Conservation (phyloP, 2,797 vertebrate species). For the Xiphophorus birchmanni region DNA sequence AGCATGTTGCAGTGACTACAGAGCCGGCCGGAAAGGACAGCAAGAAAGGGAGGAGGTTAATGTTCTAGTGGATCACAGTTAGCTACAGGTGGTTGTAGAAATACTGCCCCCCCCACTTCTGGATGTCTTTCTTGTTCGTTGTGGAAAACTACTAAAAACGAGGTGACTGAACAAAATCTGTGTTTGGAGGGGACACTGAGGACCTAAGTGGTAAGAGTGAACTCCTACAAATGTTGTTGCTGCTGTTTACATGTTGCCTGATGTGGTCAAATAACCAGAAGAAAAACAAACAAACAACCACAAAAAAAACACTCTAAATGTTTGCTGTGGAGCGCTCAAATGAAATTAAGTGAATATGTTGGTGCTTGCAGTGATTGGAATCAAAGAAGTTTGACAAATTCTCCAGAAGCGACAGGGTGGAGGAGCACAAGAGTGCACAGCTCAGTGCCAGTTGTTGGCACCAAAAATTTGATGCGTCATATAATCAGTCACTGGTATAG, state of each 20-base stretch:
- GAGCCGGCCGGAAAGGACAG: constrained; percentile 13
- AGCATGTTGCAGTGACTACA: constrained; percentile 12
- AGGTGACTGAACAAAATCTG: constrained; percentile 29
- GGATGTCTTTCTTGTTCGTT: constrained; percentile 16
- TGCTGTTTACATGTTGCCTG: not conserved
- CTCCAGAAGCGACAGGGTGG: constrained; percentile 3
- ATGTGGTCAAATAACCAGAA: not conserved
- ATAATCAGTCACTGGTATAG: constrained; percentile 47
- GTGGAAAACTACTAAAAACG: constrained; percentile 21
- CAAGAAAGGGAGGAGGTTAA: constrained; percentile 34
- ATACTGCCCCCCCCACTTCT: constrained; percentile 30
- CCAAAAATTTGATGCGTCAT: constrained; percentile 47
- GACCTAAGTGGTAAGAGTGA: constrained; percentile 66
- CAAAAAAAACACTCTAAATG: not conserved
- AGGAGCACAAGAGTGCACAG: not conserved
- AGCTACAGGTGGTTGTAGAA: constrained; percentile 59
- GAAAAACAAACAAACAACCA: not conserved
- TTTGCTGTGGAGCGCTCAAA: not conserved
- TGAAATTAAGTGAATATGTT: not conserved
- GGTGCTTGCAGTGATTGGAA: not conserved
- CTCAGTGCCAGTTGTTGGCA: constrained; percentile 19
- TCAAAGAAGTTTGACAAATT: not conserved
- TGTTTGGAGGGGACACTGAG: constrained; percentile 49
- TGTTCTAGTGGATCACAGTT: constrained; percentile 23
- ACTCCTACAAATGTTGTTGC: not conserved